phyloP scores from a whole-genome alignment of 2,888 invertebrate genomes.

The Macropis europaea region DNA sequence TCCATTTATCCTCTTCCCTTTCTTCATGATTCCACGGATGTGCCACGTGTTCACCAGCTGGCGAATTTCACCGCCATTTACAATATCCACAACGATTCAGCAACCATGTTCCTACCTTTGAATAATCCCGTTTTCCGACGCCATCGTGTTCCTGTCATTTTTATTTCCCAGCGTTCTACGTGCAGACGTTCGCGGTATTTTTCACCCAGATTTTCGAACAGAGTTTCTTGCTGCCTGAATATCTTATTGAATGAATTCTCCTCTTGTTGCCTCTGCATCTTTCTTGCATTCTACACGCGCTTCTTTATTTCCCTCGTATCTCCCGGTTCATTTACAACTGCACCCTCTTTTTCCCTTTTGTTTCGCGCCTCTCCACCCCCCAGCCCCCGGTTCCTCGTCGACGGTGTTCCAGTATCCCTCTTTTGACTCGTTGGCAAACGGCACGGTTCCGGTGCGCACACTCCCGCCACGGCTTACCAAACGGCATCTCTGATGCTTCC shows the following conservation, averaged over 20 bases:
- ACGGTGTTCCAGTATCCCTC: constrained; percentile 25
- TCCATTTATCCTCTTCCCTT: too few relatives aligned
- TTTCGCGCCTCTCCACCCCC: constrained; percentile 33
- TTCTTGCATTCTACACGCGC: background rate
- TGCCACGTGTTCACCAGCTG: too few relatives aligned
- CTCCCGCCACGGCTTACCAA: constrained; percentile 15
- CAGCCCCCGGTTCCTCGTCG: constrained; percentile 14
- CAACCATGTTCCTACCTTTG: too few relatives aligned
- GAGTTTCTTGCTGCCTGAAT: too few relatives aligned
- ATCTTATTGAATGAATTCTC: constrained; percentile 1
- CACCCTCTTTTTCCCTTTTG: constrained; percentile 35
- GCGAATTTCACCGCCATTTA: too few relatives aligned
- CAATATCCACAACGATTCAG: too few relatives aligned
- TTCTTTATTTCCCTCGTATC: constrained; percentile 20
- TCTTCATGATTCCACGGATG: too few relatives aligned
- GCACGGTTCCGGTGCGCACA: constrained; percentile 8
- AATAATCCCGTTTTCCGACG: too few relatives aligned
- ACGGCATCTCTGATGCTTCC: constrained; percentile 38
- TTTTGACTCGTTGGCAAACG: constrained; percentile 36
- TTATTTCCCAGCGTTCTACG: too few relatives aligned
- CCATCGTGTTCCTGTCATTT: too few relatives aligned
- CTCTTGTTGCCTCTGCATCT: background rate
- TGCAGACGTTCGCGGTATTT: too few relatives aligned
- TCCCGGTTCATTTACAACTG: constrained; percentile 40
- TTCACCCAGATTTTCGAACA: too few relatives aligned